phyloP scores from a whole-genome alignment of 30 jellyfish, hydroid and myxozoan species.

The Cassiopea andromeda region DNA sequence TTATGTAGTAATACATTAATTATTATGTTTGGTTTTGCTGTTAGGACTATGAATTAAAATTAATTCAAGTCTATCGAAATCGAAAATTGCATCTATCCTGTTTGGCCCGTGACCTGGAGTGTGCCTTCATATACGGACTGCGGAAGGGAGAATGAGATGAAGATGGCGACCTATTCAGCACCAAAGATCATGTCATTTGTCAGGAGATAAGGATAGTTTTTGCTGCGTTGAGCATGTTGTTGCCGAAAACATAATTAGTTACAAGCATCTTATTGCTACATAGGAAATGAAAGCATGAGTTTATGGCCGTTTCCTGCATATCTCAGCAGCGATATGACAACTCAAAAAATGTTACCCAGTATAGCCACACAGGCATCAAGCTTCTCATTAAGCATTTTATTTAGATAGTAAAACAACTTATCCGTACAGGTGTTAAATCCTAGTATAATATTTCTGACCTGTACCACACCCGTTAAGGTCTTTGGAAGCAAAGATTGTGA shows the following conservation, averaged over 20 bases:
- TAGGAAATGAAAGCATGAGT: conserved; percentile 4
- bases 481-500: conserved; percentile 1
- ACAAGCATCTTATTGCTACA: background rate
- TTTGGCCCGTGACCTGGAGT: too few species aligned
- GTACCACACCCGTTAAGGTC: conserved; percentile 8
- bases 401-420: background rate
- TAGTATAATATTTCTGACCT: background rate
- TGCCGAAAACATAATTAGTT: conserved; percentile 11
- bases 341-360: background rate
- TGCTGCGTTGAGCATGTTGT: conserved; percentile 4
- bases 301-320: background rate
- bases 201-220: background rate
- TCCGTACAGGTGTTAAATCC: conserved; percentile 9
- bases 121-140: too few species aligned
- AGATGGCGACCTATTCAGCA: background rate
- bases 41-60: too few species aligned
- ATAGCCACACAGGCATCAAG: conserved; percentile 5
- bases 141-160: background rate
- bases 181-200: background rate
- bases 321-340: background rate
- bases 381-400: conserved; percentile 7
- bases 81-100: too few species aligned
- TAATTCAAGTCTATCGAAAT: too few species aligned
- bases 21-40: too few species aligned
- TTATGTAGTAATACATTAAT: too few species aligned